A percentile compares a stretch with the other conserved stretches of the same genome.
phyloP scores from a whole-genome alignment of 2,113 vertebrate genomes.

The Perca schrenkii region DNA sequence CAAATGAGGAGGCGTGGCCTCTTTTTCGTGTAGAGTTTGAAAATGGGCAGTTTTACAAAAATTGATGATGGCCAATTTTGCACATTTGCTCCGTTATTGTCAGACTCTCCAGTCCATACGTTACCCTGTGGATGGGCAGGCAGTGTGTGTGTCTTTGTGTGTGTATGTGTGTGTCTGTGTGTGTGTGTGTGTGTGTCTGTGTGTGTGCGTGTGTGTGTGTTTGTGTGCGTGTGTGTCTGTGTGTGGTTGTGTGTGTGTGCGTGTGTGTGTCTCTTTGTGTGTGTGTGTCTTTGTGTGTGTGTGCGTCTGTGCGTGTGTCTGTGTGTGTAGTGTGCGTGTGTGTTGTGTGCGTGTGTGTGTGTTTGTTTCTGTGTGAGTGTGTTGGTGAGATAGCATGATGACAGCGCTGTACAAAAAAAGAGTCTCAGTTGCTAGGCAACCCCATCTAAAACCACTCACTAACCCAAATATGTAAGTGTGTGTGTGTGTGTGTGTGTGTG shows the following conservation, averaged over 20 bases:
- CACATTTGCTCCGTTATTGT: no score
- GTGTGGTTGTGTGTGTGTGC: conserved; percentile 5
- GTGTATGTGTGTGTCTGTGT: no score
- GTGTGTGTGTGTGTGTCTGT: conserved; percentile 27
- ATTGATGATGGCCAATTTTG: no score
- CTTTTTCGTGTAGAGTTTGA: no score
- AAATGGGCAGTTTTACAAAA: no score
- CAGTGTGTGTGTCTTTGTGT: no score
- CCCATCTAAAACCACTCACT: conserved; percentile 53
- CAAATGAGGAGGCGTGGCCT: no score
- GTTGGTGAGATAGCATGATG: conserved; percentile 41
- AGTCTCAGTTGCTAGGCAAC: conserved; percentile 78
- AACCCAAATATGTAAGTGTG: conserved; percentile 43
- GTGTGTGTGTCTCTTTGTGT: conserved; percentile 19
- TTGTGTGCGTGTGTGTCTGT: conserved; percentile 31
- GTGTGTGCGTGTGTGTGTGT: conserved; percentile 49
- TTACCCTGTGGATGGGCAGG: no score
- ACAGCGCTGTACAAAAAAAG: conserved; percentile 69
- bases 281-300: conserved; percentile 42
- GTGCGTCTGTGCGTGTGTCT: conserved; percentile 36
- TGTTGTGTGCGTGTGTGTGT: conserved; percentile 9
- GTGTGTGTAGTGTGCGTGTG: conserved; percentile 37
- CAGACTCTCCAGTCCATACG: no score
- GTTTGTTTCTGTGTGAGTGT: conserved; percentile 37
- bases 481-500: no score